phyloP scores from a whole-genome alignment of 2,888 invertebrate genomes.

The Dorcus parallelipipedus region DNA sequence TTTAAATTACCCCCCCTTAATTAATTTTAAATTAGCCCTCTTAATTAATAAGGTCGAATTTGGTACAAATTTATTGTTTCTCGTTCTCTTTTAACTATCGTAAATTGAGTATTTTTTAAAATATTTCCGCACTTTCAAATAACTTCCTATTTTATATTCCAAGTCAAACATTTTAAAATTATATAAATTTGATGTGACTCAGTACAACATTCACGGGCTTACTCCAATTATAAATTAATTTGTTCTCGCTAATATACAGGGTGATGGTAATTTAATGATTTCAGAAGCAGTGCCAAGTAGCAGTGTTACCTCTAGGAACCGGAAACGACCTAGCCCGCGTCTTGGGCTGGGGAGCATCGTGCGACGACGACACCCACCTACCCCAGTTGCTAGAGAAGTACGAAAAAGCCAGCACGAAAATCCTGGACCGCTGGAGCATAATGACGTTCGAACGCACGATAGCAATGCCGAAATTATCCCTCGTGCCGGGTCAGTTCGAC shows the following conservation, averaged over 20 bases:
- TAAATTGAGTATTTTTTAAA: no score
- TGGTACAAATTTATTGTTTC: no score
- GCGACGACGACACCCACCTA: conserved; percentile 92
- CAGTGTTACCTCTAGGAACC: conserved; percentile 91
- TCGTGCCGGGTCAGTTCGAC: conserved; percentile 52
- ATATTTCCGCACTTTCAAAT: no score
- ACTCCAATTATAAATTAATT: no score
- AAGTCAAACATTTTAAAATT: no score
- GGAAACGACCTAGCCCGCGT: conserved; percentile 96
- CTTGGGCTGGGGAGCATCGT: conserved; percentile 93
- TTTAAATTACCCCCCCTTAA: no score
- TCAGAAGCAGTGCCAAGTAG: conserved; percentile 90
- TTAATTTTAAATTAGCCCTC: no score
- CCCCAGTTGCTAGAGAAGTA: conserved; percentile 89
- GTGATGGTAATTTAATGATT: conserved; percentile 21
- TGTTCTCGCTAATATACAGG: not conserved
- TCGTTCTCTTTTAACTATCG: no score
- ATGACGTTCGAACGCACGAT: conserved; percentile 85
- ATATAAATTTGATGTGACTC: no score
- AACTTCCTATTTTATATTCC: no score
- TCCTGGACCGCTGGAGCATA: conserved; percentile 96
- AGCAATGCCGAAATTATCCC: conserved; percentile 55
- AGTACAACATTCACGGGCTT: no score
- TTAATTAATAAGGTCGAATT: no score
- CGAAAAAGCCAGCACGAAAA: conserved; percentile 95